phyloP scores from a whole-genome alignment of 2,888 invertebrate genomes.

The Drosophila mulleri region DNA sequence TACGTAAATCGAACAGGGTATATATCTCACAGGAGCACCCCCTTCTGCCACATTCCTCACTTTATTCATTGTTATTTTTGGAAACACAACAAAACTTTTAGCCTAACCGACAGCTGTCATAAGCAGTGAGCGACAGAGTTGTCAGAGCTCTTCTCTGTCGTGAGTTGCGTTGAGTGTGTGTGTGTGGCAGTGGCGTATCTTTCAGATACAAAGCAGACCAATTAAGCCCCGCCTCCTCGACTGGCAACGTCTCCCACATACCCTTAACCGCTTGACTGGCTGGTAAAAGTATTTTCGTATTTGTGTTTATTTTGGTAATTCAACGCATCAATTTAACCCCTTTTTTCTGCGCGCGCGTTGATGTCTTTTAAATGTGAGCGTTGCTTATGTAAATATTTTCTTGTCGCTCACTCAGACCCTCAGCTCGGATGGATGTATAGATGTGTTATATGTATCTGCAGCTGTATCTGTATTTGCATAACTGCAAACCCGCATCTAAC shows the following conservation, averaged over 20 bases:
- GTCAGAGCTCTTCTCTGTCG: slow-evolving; percentile 42
- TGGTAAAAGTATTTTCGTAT: slow-evolving; percentile 69
- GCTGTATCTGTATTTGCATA: slow-evolving; percentile 64
- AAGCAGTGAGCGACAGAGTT: slow-evolving; percentile 67
- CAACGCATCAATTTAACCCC: slow-evolving; percentile 75
- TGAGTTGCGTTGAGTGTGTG: slow-evolving; percentile 17
- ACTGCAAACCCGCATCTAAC: slow-evolving; percentile 57
- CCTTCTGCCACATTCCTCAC: not conserved
- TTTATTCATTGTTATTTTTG: slow-evolving; percentile 3
- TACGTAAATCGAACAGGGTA: slow-evolving; percentile 2
- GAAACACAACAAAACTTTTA: slow-evolving; percentile 57
- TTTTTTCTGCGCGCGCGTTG: slow-evolving; percentile 37
- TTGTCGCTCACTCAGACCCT: slow-evolving; percentile 20
- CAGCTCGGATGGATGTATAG: slow-evolving; percentile 9
- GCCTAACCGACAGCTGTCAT: slow-evolving; percentile 68
- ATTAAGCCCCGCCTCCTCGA: slow-evolving; percentile 52
- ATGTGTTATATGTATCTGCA: not conserved
- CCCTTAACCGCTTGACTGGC: slow-evolving; percentile 41
- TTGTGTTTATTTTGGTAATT: slow-evolving; percentile 77
- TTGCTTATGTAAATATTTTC: slow-evolving; percentile 73
- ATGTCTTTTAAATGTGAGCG: slow-evolving; percentile 74
- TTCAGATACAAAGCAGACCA: slow-evolving; percentile 69
- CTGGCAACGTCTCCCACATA: slow-evolving; percentile 4
- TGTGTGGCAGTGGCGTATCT: slow-evolving; percentile 47
- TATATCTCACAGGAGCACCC: not conserved